phyloP scores from a whole-genome alignment of 2,113 vertebrate species.

The Carassius auratus region DNA sequence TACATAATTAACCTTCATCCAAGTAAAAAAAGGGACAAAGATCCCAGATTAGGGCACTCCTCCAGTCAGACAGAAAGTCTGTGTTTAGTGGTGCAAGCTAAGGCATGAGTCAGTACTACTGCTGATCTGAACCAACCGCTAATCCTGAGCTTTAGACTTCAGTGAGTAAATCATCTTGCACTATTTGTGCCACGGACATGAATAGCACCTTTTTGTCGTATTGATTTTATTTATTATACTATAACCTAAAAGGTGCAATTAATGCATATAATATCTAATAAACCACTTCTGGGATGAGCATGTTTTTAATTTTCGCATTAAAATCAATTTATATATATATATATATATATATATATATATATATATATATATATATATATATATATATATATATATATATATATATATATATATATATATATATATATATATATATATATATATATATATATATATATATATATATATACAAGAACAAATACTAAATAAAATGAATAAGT shows the following conservation, averaged over 20 bases:
- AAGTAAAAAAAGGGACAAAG: background rate
- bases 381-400: too few relatives aligned
- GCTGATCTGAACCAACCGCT: background rate
- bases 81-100: constrained; percentile 8
- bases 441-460: too few relatives aligned
- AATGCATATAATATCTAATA: background rate
- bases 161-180: background rate
- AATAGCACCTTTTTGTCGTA: background rate
- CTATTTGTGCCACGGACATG: background rate
- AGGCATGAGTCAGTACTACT: background rate
- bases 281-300: background rate
- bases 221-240: background rate
- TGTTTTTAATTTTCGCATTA: background rate
- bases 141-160: background rate
- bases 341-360: too few relatives aligned
- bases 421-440: too few relatives aligned
- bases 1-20: constrained; percentile 34
- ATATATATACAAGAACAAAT: too few relatives aligned
- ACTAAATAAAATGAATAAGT: background rate
- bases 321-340: background rate
- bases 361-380: too few relatives aligned
- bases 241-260: background rate
- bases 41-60: constrained; percentile 10
- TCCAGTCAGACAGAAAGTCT: constrained; percentile 4
- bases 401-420: too few relatives aligned